A percentile compares a stretch with the other conserved stretches of the same genome.
Conservation (phyloP, 2,888 invertebrate species). For the Endomychus coccineus region DNA sequence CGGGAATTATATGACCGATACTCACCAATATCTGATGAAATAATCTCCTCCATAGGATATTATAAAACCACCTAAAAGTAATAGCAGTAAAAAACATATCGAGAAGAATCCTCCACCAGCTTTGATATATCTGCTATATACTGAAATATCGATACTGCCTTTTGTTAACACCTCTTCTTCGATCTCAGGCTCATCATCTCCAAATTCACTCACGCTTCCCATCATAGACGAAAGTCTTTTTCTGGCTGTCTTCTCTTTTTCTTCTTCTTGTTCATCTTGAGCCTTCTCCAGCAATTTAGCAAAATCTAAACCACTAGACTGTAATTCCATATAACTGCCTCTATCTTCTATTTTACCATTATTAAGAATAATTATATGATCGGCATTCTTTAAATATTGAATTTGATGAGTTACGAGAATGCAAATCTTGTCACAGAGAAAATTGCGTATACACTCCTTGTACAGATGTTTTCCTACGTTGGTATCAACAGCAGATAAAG, state of each 20-base stretch:
- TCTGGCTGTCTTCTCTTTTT: slow-evolving; percentile 32
- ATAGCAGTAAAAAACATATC: slow-evolving; percentile 41
- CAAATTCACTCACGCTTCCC: slow-evolving; percentile 29
- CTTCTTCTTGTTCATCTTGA: slow-evolving; percentile 33
- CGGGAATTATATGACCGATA: slow-evolving; percentile 11
- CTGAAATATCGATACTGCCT: slow-evolving; percentile 32
- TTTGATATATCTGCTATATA: slow-evolving; percentile 46
- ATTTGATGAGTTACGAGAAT: slow-evolving; percentile 66
- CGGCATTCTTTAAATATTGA: slow-evolving; percentile 46
- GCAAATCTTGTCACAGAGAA: slow-evolving; percentile 52
- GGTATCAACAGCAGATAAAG: slow-evolving; percentile 73
- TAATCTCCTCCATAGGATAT: slow-evolving; percentile 60
- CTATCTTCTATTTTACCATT: slow-evolving; percentile 43
- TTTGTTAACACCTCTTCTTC: slow-evolving; percentile 35
- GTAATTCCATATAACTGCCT: slow-evolving; percentile 42
- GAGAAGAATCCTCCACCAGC: slow-evolving; percentile 48
- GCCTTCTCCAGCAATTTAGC: slow-evolving; percentile 42
- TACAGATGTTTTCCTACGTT: slow-evolving; percentile 68
- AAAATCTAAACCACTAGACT: slow-evolving; percentile 47
- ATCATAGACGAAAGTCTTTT: slow-evolving; percentile 35
- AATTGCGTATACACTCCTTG: slow-evolving; percentile 60
- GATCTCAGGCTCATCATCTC: slow-evolving; percentile 33
- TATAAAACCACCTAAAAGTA: slow-evolving; percentile 51
- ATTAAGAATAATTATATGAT: slow-evolving; percentile 40
- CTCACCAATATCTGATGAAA: slow-evolving; percentile 63